Evolutionary conservation across 2,888 invertebrate genomes (phyloP).

Genomic region (Macroteleia sp.): DNA sequence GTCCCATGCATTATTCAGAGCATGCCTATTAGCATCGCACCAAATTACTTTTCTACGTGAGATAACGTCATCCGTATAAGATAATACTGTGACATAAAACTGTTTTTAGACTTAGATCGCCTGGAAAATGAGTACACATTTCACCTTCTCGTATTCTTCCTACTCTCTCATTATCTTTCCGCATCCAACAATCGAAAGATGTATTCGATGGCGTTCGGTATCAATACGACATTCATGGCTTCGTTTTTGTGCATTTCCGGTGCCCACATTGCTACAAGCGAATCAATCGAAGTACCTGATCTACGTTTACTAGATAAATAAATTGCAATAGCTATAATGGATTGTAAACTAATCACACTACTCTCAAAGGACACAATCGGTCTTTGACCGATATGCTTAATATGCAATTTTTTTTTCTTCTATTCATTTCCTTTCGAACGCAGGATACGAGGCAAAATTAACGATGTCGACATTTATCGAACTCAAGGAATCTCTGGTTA

Average conservation of each 20-base stretch:
- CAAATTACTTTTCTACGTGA: conserved; percentile 76
- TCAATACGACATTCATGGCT: conserved; percentile 34
- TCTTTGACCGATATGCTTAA: no score
- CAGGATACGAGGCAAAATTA: not conserved
- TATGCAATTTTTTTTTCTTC: no score
- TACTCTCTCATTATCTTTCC: conserved; percentile 11
- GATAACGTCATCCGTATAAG: conserved; percentile 76
- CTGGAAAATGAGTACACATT: conserved; percentile 25
- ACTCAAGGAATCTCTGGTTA: not conserved
- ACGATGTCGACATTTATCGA: conserved; percentile 3
- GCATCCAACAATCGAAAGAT: conserved; percentile 20
- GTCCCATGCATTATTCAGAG: conserved; percentile 66
- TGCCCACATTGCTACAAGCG: not conserved
- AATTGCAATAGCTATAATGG: conserved; percentile 1
- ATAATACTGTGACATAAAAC: conserved; percentile 66
- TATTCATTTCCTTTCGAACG: not conserved
- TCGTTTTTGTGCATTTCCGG: conserved; percentile 14
- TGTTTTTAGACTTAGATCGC: conserved; percentile 39
- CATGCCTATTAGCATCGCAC: conserved; percentile 78
- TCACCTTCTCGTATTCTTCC: conserved; percentile 7
- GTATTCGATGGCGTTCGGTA: conserved; percentile 48
- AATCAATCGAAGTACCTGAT: conserved; percentile 28
- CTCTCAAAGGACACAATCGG: not conserved
- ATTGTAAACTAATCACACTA: conserved; percentile 41
- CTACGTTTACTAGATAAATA: not conserved